A percentile compares a stretch with the other conserved stretches of the same genome.
Conservation (phyloP, 2,113 vertebrate genomes). For the Anser cygnoides region DNA sequence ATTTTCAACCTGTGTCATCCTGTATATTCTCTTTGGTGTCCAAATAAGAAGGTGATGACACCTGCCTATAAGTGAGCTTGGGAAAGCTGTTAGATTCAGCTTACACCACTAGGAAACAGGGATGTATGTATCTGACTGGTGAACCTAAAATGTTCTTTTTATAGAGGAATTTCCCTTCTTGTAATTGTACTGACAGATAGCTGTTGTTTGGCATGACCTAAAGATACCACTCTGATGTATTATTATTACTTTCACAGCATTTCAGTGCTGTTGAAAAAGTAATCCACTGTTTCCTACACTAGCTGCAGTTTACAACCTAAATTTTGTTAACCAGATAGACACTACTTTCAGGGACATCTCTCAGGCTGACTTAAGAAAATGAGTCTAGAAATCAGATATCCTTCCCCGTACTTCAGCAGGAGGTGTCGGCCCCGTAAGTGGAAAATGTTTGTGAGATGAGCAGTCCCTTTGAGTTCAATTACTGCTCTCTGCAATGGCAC, state of each 20-base stretch:
- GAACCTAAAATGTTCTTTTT: not conserved
- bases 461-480: slow-evolving; percentile 69
- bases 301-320: not conserved
- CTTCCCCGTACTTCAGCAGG: not conserved
- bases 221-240: not conserved
- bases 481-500: not conserved
- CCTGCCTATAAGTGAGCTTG: not conserved
- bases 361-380: not conserved
- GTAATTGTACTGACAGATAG: not conserved
- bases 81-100: not conserved
- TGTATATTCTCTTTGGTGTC: not conserved
- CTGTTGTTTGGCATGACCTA: not conserved
- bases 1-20: not conserved
- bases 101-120: not conserved
- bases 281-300: not conserved
- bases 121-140: not conserved
- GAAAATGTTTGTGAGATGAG: slow-evolving; percentile 56
- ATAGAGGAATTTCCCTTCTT: not conserved
- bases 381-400: not conserved
- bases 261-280: not conserved
- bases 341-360: not conserved
- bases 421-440: not conserved
- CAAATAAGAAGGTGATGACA: not conserved
- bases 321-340: not conserved
- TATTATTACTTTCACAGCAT: not conserved